Evolutionary conservation across 2,888 invertebrate genomes (phyloP).

Genomic region (Dolomedes plantarius): DNA sequence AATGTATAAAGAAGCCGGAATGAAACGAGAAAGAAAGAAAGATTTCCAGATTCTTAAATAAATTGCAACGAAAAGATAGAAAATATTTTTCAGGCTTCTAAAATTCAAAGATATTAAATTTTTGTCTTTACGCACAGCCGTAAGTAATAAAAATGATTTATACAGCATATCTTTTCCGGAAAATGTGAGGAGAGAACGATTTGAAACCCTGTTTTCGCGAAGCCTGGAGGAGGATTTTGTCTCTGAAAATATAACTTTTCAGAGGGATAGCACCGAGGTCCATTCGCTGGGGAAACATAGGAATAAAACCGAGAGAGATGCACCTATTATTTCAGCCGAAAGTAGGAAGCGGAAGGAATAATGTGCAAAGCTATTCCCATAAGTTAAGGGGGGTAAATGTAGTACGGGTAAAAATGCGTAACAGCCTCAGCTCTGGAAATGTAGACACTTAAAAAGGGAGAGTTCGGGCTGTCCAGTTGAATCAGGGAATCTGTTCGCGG

Average conservation of each 20-base stretch:
- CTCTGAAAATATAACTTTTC: slow-evolving; percentile 4
- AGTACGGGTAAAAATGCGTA: no score
- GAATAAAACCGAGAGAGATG: no score
- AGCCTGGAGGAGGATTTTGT: background rate
- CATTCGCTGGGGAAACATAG: slow-evolving; percentile 4
- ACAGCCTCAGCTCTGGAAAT: no score
- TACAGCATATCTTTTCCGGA: background rate
- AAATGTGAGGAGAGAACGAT: background rate
- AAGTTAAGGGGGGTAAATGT: no score
- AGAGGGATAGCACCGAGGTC: background rate
- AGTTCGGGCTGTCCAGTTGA: no score
- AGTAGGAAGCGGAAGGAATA: background rate
- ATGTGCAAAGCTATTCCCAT: background rate
- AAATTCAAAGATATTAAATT: slow-evolving; percentile 5
- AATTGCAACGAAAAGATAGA: background rate
- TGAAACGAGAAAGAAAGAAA: no score
- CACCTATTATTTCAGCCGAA: background rate
- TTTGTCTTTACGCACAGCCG: background rate
- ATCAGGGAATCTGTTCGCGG: no score
- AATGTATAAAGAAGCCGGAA: no score
- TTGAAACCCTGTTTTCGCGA: background rate
- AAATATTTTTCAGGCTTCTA: background rate
- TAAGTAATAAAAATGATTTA: slow-evolving; percentile 5
- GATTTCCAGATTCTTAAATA: background rate
- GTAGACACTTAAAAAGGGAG: no score